Base-by-base conservation (phyloP, 2,888 invertebrate species). In the Rhorus exstirpatorius region DNA sequence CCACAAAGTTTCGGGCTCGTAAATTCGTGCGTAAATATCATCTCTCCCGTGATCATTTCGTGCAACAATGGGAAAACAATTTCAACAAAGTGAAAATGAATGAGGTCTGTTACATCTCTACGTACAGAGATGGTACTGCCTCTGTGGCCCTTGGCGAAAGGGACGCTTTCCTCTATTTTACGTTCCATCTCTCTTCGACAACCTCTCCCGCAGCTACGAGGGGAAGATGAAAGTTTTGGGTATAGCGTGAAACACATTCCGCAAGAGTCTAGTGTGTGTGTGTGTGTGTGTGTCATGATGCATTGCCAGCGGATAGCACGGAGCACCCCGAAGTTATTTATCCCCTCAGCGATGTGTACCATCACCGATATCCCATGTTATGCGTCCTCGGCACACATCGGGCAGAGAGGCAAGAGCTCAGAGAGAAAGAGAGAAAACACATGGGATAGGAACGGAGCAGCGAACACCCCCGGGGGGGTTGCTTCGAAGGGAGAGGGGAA, bases 1-100 rank as follows among this genome's bases (percentile, higher is more conserved):
- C 14, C 6, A 24, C 3, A 24, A 10, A 38, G 26, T 26, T 61
- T 55, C 17, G 4, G 46, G n/a, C 46, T 35, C 35, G 55, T 31
- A 79, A 58, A 79, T 67, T 49, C 51, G 12, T n/a, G 19, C 14
- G 14, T 49, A 41, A 72, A 79, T 79, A 67, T 41, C 72, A 8
- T 35, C 21, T 8, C 19, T 35, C 21, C 14, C 19, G 19, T 31
- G 19, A 31, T 71, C 49, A 78, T 63, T 65, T 53, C 35, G 46
- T 6, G 46, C 79, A 79, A 79, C 71, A 79, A 79, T 79, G 79
- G 46, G 65, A 60, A 79, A 79, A 72, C 65, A 79, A 79, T 79
- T 72, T 63, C 17, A 26, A 51, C 72, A 41, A 41, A 72, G 79
- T 67, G 79, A 79, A 79, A 79, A 79, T 79, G 58, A 79, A 79